These are phyloP conservation scores for Catocala sponsa DNA, from an alignment of 2,888 invertebrate genomes.

Conservation along the genomic window DNA sequence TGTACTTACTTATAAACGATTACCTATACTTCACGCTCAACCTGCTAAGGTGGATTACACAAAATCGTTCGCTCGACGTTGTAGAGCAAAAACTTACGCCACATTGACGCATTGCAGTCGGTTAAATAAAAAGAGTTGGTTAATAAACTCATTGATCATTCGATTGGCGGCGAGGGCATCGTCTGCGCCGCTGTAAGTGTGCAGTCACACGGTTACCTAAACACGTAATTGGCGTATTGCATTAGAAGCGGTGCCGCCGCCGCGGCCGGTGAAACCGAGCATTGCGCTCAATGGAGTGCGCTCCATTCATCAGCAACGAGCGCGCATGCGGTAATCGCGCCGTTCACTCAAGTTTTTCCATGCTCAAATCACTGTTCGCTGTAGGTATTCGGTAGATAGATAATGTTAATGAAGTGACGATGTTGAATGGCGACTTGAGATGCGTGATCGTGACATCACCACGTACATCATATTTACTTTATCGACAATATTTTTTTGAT, in stretches of 20 bases:
- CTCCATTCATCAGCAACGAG: constrained; percentile 75
- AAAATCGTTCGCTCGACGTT: constrained; percentile 16
- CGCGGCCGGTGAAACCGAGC: constrained; percentile 50
- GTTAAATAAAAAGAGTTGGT: constrained; percentile 58
- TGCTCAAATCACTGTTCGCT: constrained; percentile 53
- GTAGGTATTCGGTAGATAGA: constrained; percentile 44
- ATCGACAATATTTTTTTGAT: constrained; percentile 3
- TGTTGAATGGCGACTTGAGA: constrained; percentile 43
- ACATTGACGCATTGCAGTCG: constrained; percentile 61
- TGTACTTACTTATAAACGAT: constrained; percentile 10
- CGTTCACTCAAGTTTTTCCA: constrained; percentile 66
- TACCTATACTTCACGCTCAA: not conserved
- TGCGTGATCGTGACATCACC: constrained; percentile 38
- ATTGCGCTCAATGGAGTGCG: constrained; percentile 70
- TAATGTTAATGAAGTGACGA: constrained; percentile 53
- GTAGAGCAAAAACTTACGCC: constrained; percentile 18
- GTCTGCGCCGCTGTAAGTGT: constrained; percentile 41
- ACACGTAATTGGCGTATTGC: constrained; percentile 67
- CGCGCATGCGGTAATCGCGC: constrained; percentile 63
- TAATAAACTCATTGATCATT: constrained; percentile 78
- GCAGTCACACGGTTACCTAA: constrained; percentile 59
- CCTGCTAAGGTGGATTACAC: constrained; percentile 13
- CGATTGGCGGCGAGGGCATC: constrained; percentile 50
- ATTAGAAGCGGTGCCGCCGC: constrained; percentile 52
- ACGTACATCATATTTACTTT: constrained; percentile 7